Percentiles rank a stretch among this genome's conserved stretches.
Conservation (phyloP, 1,140 invertebrate species). For the Calliphora vicina region DNA sequence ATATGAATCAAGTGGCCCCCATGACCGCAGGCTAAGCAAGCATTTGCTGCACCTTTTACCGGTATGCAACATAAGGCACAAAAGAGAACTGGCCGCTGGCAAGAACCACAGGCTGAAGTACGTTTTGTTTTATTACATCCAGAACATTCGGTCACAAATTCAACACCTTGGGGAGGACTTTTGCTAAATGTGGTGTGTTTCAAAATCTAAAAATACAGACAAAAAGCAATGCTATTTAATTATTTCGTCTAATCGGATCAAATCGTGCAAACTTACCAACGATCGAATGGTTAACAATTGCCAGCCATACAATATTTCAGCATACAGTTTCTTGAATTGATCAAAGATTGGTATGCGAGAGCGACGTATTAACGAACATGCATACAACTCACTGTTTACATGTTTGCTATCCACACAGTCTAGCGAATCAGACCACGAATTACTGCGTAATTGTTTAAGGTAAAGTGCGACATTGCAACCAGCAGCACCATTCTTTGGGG, state of each 20-base stretch:
- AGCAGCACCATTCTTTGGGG: conserved; percentile 24
- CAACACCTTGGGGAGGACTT: conserved; percentile 74
- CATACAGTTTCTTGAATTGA: conserved; percentile 86
- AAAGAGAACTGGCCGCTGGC: conserved; percentile 75
- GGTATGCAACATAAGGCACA: conserved; percentile 87
- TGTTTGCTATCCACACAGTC: conserved; percentile 65
- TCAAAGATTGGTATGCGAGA: conserved; percentile 76
- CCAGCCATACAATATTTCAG: conserved; percentile 85
- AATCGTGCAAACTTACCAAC: conserved; percentile 62
- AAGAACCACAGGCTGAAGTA: conserved; percentile 72
- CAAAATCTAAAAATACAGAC: conserved; percentile 66
- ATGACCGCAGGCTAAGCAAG: conserved; percentile 88
- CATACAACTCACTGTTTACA: conserved; percentile 46
- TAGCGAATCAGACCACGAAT: conserved; percentile 87
- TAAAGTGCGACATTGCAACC: conserved; percentile 43
- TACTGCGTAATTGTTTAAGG: conserved; percentile 80
- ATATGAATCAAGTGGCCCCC: conserved; percentile 88
- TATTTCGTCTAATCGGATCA: conserved; percentile 17
- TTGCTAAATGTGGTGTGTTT: conserved; percentile 75
- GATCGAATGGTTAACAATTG: conserved; percentile 83
- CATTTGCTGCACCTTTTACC: conserved; percentile 83
- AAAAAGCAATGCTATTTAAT: neutral
- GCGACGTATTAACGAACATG: conserved; percentile 61
- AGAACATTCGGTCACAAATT: conserved; percentile 79
- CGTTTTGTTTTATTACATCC: conserved; percentile 70